Base-by-base conservation (phyloP, 2,888 invertebrate species). In the Erebia epiphron region DNA sequence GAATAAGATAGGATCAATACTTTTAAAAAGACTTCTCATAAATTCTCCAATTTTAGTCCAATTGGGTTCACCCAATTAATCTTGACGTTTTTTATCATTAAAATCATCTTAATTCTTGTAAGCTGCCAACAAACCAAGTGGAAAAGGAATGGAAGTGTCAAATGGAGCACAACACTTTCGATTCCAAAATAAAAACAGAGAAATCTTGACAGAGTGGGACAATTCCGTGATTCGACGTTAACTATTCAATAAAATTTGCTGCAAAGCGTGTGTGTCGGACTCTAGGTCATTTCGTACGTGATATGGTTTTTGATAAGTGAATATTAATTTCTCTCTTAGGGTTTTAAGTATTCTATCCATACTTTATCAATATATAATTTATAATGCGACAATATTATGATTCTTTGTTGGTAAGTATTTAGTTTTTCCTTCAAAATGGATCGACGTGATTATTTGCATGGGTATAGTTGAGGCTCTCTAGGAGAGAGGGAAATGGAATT, bases 231-330 rank as follows among this genome's bases (percentile, higher is more conserved):
- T 83, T 78, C 78, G 79, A 77, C 79, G 75, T 75, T 75, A 76
- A 78, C 78, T 79, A 77, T 82, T 80, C 79, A 79, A 81, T 81
- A 79, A 80, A 81, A 80, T 80, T 80, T 77, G 79, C 79, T 76
- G 78, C 80, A 80, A 78, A 77, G 72, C 72, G 74, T 79, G 80
- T 79, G 77, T 78, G n/a, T n/a, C 73, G 77, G 77, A 77, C 71
- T 80, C 83, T 75, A 80, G 86, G 86, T 85, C 86, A 82, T 75
- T 72, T 76, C 70, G 82, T 83, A 88, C 89, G 89, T 91, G 91
- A 83, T 85, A 82, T 77, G 86, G 76, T 82, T 87, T 81, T 80
- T 74, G 65, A 72, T 69, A 13, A 61, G 75, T 21, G 61, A 60
- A 60, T 41, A 13, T 26, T 54, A 54, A 54, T 16, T 64, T 7